Percentiles rank a stretch among this genome's conserved stretches.
These are phyloP conservation scores for Drosophila suzukii DNA, from an alignment of 1,140 invertebrate species.

Conservation along the genomic window DNA sequence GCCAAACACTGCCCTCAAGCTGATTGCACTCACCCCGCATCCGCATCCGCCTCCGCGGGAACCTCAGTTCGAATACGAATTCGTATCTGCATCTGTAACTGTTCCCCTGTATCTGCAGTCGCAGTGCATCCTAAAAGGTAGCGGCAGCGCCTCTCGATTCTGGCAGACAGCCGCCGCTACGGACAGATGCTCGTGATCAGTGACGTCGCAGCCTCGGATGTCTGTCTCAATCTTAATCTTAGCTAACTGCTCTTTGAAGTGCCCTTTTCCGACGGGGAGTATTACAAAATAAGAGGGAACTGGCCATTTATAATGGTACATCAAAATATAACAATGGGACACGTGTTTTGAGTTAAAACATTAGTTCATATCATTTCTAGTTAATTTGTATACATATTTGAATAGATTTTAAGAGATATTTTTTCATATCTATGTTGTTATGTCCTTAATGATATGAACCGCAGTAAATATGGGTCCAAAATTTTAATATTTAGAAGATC, in stretches of 20 bases:
- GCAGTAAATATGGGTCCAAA: too few species aligned
- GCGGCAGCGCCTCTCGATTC: slow-evolving; percentile 36
- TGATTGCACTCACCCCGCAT: slow-evolving; percentile 55
- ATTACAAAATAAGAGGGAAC: neutral
- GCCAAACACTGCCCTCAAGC: slow-evolving; percentile 66
- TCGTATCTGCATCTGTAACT: slow-evolving; percentile 10
- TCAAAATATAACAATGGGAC: neutral
- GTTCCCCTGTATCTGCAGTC: slow-evolving; percentile 13
- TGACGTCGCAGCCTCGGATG: slow-evolving; percentile 47
- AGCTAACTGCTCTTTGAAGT: slow-evolving; percentile 5
- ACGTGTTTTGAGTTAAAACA: neutral
- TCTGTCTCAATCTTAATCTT: slow-evolving; percentile 43
- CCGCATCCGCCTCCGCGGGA: slow-evolving; percentile 38
- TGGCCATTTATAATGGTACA: neutral
- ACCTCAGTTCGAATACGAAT: neutral
- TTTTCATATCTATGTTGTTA: too few species aligned
- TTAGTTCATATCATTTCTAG: too few species aligned
- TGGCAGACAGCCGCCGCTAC: slow-evolving; percentile 54
- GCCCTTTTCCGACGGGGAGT: slow-evolving; percentile 6
- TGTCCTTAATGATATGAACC: too few species aligned
- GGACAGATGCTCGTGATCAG: slow-evolving; percentile 70
- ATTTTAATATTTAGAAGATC: too few species aligned
- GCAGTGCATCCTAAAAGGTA: slow-evolving; percentile 69
- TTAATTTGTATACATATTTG: too few species aligned
- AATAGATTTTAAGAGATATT: too few species aligned